Evolutionary conservation across 2,113 vertebrate species (phyloP), one percentile per base, ranked within the genome.

Genomic region (Ctenodactylus gundi): DNA sequence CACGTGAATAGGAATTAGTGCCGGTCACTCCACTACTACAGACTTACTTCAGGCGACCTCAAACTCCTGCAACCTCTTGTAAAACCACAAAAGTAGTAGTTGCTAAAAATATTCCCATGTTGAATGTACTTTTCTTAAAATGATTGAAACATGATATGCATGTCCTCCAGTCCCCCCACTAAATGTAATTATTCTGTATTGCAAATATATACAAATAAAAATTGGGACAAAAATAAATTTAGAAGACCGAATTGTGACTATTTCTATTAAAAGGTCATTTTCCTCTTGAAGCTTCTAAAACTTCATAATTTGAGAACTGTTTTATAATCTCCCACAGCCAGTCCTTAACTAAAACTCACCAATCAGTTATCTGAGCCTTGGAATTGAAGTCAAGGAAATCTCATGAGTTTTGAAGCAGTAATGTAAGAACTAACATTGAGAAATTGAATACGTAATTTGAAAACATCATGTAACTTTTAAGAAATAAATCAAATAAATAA

Each of bases 261-360:
- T 90, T 97, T 81, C 85, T 20, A 86, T 67, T 91, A 89, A 39
- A 83, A 20, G 39, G 17, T 73, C 80, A 65, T 75, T 93, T 88
- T 82, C 83, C 8, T 55, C 55, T 29, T 65, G 73, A 12, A 41
- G 36, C 18, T 64, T 92, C n/a, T 64, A 68, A 80, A 84, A 21
- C 46, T 86, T 88, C 85, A 67, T 9, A 88, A 84, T 51, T 75
- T 75, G 23, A 34, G 62, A 81, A 27, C 25, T 85, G 21, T 58
- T 95, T 85, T 91, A 2, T 64, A 51, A 76, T 58, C 15, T 81
- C 21, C 15, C 5, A 53, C 14, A 62, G 14, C 12, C 25, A 62
- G 39, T n/a, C 17, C 36, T 87, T 41, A 88, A 44, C 44, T 80
- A 36, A 90, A 83, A 58, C 14, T 70, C 17, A 80, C 36, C 21